A percentile compares a stretch with the other conserved stretches of the same genome.
phyloP scores from a whole-genome alignment of 2,113 vertebrate genomes.

The Sebastes fasciatus region DNA sequence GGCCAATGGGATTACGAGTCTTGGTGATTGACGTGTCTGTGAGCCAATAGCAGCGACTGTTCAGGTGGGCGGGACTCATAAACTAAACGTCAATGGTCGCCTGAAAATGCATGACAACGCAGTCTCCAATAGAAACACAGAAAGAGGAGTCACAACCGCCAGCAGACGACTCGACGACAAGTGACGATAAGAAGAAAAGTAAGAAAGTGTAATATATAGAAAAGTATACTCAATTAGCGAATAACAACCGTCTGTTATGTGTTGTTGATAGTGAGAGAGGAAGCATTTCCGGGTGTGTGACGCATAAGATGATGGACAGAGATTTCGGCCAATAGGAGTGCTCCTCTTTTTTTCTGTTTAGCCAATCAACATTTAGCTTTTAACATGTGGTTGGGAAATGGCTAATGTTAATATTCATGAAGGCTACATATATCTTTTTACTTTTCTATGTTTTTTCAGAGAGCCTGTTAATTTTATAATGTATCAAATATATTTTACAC shows the following conservation, averaged over 20 bases:
- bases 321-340: slow-evolving; percentile 51
- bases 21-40: slow-evolving; percentile 35
- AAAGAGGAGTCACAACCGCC: slow-evolving; percentile 79
- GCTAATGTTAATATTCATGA: slow-evolving; percentile 12
- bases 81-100: not conserved
- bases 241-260: not conserved
- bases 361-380: slow-evolving; percentile 56
- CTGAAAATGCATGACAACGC: slow-evolving; percentile 84
- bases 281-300: slow-evolving; percentile 53
- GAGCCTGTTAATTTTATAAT: not conserved
- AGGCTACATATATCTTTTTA: not conserved
- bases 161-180: slow-evolving; percentile 65
- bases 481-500: not conserved
- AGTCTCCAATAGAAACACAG: slow-evolving; percentile 79
- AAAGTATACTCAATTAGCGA: not conserved
- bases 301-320: not conserved
- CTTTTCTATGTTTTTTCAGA: not conserved
- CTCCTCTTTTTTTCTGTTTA: not conserved
- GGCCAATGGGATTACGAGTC: slow-evolving; percentile 56
- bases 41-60: slow-evolving; percentile 43
- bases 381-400: not conserved
- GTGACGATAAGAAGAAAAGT: slow-evolving; percentile 87
- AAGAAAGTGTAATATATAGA: not conserved
- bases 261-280: not conserved
- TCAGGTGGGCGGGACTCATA: not conserved